phyloP scores from a whole-genome alignment of 2,888 invertebrate genomes.

The Sialis lutaria region DNA sequence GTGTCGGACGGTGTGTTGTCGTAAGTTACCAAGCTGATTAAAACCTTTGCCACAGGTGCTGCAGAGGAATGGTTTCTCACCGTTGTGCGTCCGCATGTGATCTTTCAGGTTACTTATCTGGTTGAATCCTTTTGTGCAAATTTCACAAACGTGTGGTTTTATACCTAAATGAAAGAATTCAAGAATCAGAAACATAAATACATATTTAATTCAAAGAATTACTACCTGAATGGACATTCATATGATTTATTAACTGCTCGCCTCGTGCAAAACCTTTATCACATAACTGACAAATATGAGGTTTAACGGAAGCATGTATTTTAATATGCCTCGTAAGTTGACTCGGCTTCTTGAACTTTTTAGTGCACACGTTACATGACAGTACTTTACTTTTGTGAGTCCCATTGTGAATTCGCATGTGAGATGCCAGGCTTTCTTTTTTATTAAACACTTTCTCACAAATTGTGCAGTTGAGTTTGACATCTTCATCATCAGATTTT shows the following conservation, averaged over 20 bases:
- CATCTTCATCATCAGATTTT: slow-evolving; percentile 11
- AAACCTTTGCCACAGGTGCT: slow-evolving; percentile 28
- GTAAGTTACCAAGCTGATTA: slow-evolving; percentile 26
- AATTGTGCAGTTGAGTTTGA: slow-evolving; percentile 26
- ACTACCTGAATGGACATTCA: slow-evolving; percentile 34
- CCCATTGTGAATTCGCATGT: slow-evolving; percentile 19
- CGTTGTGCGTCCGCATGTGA: slow-evolving; percentile 27
- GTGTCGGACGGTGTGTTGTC: slow-evolving; percentile 25
- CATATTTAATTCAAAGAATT: too few species aligned
- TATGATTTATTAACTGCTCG: slow-evolving; percentile 36
- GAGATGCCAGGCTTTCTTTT: slow-evolving; percentile 29
- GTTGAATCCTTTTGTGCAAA: slow-evolving; percentile 38
- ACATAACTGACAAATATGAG: slow-evolving; percentile 35
- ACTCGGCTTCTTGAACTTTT: slow-evolving; percentile 25
- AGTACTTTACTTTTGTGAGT: slow-evolving; percentile 15
- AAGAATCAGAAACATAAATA: too few species aligned
- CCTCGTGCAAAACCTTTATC: slow-evolving; percentile 36
- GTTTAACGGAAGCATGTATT: slow-evolving; percentile 32
- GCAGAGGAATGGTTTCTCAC: slow-evolving; percentile 27
- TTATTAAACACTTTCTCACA: slow-evolving; percentile 35
- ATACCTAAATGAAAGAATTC: slow-evolving; percentile 26
- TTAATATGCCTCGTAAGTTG: slow-evolving; percentile 31
- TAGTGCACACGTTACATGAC: slow-evolving; percentile 29
- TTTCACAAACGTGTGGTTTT: slow-evolving; percentile 37
- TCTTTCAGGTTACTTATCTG: slow-evolving; percentile 28